Percentiles rank a stretch among this genome's conserved stretches.
Evolutionary conservation across 2,888 invertebrate species (phyloP).

Genomic region (Nemoura dubitans): DNA sequence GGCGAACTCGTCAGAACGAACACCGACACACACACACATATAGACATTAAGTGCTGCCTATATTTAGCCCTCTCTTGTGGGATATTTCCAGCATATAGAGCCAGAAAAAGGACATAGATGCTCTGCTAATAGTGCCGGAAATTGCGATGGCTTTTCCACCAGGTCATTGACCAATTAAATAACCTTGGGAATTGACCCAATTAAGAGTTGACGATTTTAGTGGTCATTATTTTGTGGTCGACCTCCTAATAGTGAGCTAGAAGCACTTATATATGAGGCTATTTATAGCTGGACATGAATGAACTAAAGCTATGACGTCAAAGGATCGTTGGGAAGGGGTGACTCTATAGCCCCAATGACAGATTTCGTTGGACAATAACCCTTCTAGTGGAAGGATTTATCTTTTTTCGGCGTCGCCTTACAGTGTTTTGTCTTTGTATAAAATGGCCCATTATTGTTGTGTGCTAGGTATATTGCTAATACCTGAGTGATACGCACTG

Average conservation of each 20-base stretch:
- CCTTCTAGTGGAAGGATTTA: neutral
- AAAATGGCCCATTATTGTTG: neutral
- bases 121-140: conserved; percentile 12
- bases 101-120: neutral
- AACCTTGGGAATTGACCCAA: conserved; percentile 31
- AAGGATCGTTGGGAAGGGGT: conserved; percentile 18
- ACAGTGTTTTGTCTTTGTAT: neutral
- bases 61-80: conserved; percentile 7
- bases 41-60: neutral
- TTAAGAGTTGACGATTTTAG: conserved; percentile 16
- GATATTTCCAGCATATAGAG: conserved; percentile 5
- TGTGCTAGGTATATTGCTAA: too few species aligned
- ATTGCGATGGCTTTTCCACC: neutral
- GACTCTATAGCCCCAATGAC: neutral
- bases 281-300: conserved; percentile 29
- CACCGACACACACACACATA: neutral
- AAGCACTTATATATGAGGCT: conserved; percentile 7
- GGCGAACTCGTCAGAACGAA: neutral
- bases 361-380: neutral
- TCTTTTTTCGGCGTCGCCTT: neutral
- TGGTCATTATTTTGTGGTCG: conserved; percentile 9
- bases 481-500: too few species aligned
- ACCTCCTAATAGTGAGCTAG: neutral
- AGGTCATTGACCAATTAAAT: neutral
- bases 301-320: conserved; percentile 39